Conservation (phyloP, 2,888 invertebrate species). For the Spodoptera exigua region DNA sequence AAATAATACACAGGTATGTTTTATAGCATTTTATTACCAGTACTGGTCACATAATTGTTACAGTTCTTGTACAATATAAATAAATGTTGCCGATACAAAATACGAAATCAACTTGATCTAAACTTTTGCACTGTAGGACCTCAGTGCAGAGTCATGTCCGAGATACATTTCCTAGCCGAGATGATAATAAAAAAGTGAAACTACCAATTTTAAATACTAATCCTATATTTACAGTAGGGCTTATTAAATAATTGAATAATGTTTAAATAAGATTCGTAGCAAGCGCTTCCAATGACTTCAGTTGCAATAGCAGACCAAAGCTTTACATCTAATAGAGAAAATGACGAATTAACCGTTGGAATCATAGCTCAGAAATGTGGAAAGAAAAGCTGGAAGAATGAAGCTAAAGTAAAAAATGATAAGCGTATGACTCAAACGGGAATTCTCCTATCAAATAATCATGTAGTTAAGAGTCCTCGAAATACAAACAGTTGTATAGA, state of each 20-base stretch:
- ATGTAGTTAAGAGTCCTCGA: constrained; percentile 48
- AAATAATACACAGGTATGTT: constrained; percentile 47
- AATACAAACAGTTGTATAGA: constrained; percentile 78
- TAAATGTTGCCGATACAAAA: constrained; percentile 63
- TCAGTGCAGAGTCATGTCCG: constrained; percentile 69
- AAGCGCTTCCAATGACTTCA: constrained; percentile 76
- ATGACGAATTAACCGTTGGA: constrained; percentile 47
- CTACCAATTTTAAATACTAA: constrained; percentile 87
- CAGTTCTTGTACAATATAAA: constrained; percentile 69
- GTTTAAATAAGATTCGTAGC: constrained; percentile 78
- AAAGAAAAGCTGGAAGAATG: constrained; percentile 27
- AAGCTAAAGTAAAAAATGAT: constrained; percentile 32
- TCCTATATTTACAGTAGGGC: constrained; percentile 85
- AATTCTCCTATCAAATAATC: constrained; percentile 40
- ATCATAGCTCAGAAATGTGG: constrained; percentile 28
- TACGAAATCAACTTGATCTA: constrained; percentile 54
- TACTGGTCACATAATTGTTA: constrained; percentile 72
- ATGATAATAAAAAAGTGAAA: constrained; percentile 75
- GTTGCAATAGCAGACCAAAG: constrained; percentile 71
- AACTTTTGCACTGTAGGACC: constrained; percentile 45
- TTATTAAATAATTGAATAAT: constrained; percentile 74
- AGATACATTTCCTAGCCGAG: constrained; percentile 67
- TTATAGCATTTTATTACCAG: constrained; percentile 80
- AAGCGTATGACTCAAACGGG: constrained; percentile 49
- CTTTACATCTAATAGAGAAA: constrained; percentile 58